Evolutionary conservation across 2,113 vertebrate genomes (phyloP).

Genomic region (Origma solitaria): DNA sequence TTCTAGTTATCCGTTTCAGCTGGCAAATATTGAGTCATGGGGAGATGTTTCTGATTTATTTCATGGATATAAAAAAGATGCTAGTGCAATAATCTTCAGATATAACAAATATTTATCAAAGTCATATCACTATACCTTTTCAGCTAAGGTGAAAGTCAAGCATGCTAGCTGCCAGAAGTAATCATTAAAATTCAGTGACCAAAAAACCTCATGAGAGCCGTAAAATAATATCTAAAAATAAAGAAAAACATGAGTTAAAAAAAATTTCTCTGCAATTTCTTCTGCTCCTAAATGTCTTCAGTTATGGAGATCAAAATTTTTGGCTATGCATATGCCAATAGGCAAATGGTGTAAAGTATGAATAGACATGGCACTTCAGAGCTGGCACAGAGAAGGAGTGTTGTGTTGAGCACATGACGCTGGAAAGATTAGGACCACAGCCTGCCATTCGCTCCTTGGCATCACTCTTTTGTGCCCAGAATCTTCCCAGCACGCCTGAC

Average conservation of each 20-base stretch:
- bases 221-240: neutral
- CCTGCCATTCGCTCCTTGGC: neutral
- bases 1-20: neutral
- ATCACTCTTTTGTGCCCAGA: neutral
- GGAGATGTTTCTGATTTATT: neutral
- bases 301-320: neutral
- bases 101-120: neutral
- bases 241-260: neutral
- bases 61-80: neutral
- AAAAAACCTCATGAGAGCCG: neutral
- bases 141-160: neutral
- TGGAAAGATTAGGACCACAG: neutral
- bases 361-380: conserved; percentile 17
- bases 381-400: neutral
- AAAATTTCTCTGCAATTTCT: neutral
- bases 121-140: neutral
- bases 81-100: neutral
- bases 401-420: neutral
- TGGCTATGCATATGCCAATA: neutral
- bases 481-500: neutral
- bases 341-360: neutral
- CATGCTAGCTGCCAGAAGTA: neutral
- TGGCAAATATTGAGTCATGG: neutral
- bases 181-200: neutral
- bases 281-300: neutral